phyloP scores from a whole-genome alignment of 1,140 invertebrate genomes.

The Littorina saxatilis region DNA sequence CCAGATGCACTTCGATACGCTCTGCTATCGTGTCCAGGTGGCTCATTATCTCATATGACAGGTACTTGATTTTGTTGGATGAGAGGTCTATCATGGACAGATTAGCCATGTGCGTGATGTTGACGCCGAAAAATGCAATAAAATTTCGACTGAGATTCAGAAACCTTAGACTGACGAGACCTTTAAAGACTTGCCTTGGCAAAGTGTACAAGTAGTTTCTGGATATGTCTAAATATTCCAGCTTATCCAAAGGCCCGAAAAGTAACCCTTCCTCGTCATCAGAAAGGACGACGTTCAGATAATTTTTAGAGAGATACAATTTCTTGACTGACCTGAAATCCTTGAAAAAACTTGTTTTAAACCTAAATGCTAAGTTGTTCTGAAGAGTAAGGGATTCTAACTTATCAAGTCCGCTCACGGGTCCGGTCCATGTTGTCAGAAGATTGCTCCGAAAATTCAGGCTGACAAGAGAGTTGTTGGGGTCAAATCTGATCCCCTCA shows the following conservation, averaged over 20 bases:
- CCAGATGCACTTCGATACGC: slow-evolving; percentile 32
- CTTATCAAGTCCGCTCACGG: slow-evolving; percentile 28
- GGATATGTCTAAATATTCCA: slow-evolving; percentile 47
- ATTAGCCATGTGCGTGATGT: slow-evolving; percentile 22
- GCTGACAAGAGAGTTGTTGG: slow-evolving; percentile 9
- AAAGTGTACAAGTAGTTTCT: slow-evolving; percentile 43
- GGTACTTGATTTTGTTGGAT: slow-evolving; percentile 33
- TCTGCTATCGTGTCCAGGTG: too few species aligned
- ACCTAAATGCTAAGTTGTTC: slow-evolving; percentile 28
- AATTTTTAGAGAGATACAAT: slow-evolving; percentile 30
- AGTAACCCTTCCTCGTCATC: neutral
- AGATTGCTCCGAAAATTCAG: slow-evolving; percentile 29
- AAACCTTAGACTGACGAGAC: slow-evolving; percentile 21
- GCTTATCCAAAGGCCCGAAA: slow-evolving; percentile 24
- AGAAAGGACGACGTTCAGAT: slow-evolving; percentile 14
- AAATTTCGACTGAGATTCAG: slow-evolving; percentile 44
- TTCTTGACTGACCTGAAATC: slow-evolving; percentile 3
- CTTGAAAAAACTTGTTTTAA: slow-evolving; percentile 41
- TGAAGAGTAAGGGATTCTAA: slow-evolving; percentile 30
- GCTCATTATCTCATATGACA: neutral
- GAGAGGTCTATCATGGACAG: slow-evolving; percentile 29
- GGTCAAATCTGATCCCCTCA: neutral
- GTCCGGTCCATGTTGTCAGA: slow-evolving; percentile 35
- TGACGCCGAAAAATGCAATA: slow-evolving; percentile 29
- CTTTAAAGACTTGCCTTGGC: slow-evolving; percentile 14